A percentile compares a stretch with the other conserved stretches of the same genome.
phyloP scores from a whole-genome alignment of 2,888 invertebrate genomes.

The Campoplex capitator region DNA sequence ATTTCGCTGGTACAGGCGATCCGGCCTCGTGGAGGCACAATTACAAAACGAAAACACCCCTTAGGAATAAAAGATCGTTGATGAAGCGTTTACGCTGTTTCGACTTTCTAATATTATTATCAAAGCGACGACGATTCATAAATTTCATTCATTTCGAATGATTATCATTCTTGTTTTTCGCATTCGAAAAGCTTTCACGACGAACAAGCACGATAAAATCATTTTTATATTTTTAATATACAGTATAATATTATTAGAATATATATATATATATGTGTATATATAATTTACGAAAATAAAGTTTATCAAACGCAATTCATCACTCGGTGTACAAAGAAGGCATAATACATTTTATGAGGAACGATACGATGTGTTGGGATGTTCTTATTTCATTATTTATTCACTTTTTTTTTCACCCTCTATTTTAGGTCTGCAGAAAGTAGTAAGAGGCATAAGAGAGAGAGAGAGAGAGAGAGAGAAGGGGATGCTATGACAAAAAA shows the following conservation, averaged over 20 bases:
- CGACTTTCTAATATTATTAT: conserved; percentile 37
- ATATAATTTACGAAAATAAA: conserved; percentile 66
- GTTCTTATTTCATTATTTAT: conserved; percentile 1
- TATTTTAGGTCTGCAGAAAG: background rate
- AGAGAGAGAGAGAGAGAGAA: background rate
- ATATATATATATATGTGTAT: conserved; percentile 26
- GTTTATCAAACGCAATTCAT: conserved; percentile 67
- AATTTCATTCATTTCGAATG: background rate
- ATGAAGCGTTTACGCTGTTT: conserved; percentile 24
- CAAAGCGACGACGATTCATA: conserved; percentile 46
- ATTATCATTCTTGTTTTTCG: background rate
- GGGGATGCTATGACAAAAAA: background rate
- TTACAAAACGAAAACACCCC: conserved; percentile 39
- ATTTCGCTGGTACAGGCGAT: conserved; percentile 36
- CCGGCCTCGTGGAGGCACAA: conserved; percentile 53
- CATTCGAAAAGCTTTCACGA: conserved; percentile 53
- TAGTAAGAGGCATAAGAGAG: background rate
- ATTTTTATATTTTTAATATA: conserved; percentile 50
- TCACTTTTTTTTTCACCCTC: conserved; percentile 1
- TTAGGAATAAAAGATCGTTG: conserved; percentile 40
- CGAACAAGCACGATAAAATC: conserved; percentile 48
- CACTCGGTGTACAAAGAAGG: conserved; percentile 65
- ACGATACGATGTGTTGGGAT: conserved; percentile 46
- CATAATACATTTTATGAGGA: conserved; percentile 57
- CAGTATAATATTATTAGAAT: conserved; percentile 35